Base-by-base conservation (phyloP, 2,888 invertebrate species). In the Mactromeris polynyma region DNA sequence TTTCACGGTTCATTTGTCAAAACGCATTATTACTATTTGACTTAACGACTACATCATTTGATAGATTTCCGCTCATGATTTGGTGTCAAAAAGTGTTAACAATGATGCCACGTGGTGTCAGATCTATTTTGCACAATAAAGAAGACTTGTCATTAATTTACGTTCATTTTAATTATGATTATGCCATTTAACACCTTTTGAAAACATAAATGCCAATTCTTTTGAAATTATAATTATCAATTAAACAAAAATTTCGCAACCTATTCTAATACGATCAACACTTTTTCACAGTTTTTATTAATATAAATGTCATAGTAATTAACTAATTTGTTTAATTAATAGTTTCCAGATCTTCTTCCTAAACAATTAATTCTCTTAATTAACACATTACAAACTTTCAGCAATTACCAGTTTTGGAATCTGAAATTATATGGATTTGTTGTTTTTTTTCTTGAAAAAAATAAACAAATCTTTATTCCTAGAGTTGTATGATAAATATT, bases 61-160 rank as follows among this genome's bases (percentile, higher is more conserved):
- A 73, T 14, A 73, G 73, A 73, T 73, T 73, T 73, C 73, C 17
- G 19, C 73, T 73, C 73, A 73, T 73, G 73, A 73, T 73, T 33
- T 36, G 3, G 36, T 73, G 73, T 73, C 73, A 73, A 73, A 73
- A 36, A 33, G 73, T 73, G 73, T 36, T 36, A 73, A 73, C 73
- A 33, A 73, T 73, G 73, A 73, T 73, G 33, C 36, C 73, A 73
- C 73, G 73, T 73, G 73, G 36, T 19, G 73, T 73, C 73, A 73
- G 11, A 73, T 36, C 17, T 73, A 36, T 31, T 33, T 33, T 73
- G 33, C 33, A 73, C 31, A 73, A 36, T 73, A 21, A 73, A 17
- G 2, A 73, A 4, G 33, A 73, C 73, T 73, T 73, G 73, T 73
- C 73, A 26, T 73, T 73, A 73, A 17, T 73, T 73, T 11, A 73